phyloP scores from a whole-genome alignment of 2,888 invertebrate species.

The Encarsia formosa region DNA sequence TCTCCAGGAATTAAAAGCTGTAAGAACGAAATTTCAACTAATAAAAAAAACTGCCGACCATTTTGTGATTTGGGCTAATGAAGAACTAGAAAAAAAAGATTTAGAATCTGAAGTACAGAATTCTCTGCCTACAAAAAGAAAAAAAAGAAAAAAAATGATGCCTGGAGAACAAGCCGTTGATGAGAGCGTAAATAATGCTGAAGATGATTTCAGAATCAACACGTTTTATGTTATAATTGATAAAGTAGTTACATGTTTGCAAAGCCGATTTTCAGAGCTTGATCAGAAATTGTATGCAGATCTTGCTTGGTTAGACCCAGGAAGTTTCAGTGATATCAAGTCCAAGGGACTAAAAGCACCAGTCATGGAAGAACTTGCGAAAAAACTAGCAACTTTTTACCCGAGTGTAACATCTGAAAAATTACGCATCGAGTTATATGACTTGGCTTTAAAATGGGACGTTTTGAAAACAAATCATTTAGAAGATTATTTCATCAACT shows the following conservation, averaged over 20 bases:
- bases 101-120: too few relatives aligned
- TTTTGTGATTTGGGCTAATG: background rate
- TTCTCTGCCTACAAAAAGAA: too few relatives aligned
- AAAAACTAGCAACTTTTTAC: too few relatives aligned
- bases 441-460: background rate
- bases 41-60: background rate
- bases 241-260: background rate
- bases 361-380: too few relatives aligned
- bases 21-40: background rate
- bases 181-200: background rate
- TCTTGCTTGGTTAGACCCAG: background rate
- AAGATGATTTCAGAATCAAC: constrained; percentile 2
- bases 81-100: background rate
- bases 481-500: too few relatives aligned
- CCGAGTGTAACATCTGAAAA: too few relatives aligned
- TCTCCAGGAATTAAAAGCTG: background rate
- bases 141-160: too few relatives aligned
- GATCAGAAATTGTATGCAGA: background rate
- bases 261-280: background rate
- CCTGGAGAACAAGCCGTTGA: constrained; percentile 3
- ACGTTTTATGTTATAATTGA: constrained; percentile 4
- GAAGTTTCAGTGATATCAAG: background rate
- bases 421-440: background rate
- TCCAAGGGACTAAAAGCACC: background rate
- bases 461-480: background rate